Conservation (phyloP, 2,888 invertebrate genomes). For the Deroplatys truncata region DNA sequence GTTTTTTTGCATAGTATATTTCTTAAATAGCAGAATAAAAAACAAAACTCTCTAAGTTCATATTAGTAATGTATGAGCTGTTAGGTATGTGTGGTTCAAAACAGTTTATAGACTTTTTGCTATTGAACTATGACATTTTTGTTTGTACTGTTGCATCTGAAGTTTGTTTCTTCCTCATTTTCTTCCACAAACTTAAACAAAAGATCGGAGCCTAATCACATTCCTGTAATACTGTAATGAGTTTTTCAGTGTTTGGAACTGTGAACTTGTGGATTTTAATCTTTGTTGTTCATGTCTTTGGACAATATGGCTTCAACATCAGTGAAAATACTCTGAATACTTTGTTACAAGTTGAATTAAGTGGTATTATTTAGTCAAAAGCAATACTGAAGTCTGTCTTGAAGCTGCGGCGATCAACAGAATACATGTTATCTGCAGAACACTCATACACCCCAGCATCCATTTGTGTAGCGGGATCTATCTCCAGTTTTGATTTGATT, state of each 20-base stretch:
- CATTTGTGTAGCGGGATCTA: slow-evolving; percentile 93
- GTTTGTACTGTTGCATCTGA: no score
- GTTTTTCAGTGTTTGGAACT: neutral
- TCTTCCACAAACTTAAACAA: no score
- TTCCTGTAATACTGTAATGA: neutral
- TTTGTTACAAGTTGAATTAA: neutral
- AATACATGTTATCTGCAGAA: slow-evolving; percentile 91
- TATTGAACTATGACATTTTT: no score
- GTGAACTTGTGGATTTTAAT: neutral
- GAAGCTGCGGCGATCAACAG: slow-evolving; percentile 84
- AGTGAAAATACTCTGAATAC: neutral
- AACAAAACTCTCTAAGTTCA: no score
- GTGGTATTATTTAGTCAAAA: slow-evolving; percentile 60
- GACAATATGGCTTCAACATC: neutral
- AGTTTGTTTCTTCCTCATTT: no score
- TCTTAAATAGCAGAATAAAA: no score
- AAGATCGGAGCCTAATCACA: neutral
- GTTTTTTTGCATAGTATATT: no score
- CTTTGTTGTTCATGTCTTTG: neutral
- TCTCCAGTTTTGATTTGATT: slow-evolving; percentile 89
- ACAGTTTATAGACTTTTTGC: no score
- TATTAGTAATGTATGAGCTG: no score
- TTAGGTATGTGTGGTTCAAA: no score
- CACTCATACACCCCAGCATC: slow-evolving; percentile 94
- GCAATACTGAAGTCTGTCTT: slow-evolving; percentile 91